Conservation (phyloP, 1,140 invertebrate genomes). For the Drosophila bocqueti region DNA sequence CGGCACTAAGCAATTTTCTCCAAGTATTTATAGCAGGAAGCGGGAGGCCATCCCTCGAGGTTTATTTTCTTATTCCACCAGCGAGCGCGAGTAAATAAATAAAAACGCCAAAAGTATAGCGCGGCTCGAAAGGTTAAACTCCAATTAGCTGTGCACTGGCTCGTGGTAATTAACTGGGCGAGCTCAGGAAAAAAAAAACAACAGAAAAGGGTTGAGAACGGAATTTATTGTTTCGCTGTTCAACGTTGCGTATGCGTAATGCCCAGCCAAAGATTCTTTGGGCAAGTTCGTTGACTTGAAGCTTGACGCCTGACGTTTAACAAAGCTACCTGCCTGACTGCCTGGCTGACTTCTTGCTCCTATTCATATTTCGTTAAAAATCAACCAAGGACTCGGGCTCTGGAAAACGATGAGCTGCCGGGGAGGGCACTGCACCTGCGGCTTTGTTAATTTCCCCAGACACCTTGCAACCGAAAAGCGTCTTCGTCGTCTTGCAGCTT, state of each 20-base stretch:
- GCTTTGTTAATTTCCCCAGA: conserved; percentile 79
- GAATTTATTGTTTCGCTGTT: conserved; percentile 49
- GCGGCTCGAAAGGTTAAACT: conserved; percentile 40
- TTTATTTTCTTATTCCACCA: conserved; percentile 32
- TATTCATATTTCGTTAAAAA: conserved; percentile 79
- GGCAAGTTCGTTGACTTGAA: conserved; percentile 37
- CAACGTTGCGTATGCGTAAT: conserved; percentile 78
- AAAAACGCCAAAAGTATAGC: conserved; percentile 39
- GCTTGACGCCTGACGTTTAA: conserved; percentile 31
- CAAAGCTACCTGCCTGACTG: neutral
- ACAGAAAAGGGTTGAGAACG: conserved; percentile 29
- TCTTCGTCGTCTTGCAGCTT: conserved; percentile 10
- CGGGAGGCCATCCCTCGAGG: conserved; percentile 10
- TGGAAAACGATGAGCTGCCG: neutral
- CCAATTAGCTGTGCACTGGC: conserved; percentile 71
- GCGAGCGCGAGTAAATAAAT: conserved; percentile 25
- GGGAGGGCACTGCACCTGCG: conserved; percentile 55
- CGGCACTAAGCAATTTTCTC: conserved; percentile 36
- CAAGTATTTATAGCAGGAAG: conserved; percentile 37
- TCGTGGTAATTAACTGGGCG: conserved; percentile 71
- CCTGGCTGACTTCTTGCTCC: conserved; percentile 1
- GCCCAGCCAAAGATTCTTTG: conserved; percentile 14
- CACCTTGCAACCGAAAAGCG: conserved; percentile 63
- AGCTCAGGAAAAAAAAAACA: neutral
- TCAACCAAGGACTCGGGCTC: conserved; percentile 27